phyloP scores from a whole-genome alignment of 1,140 invertebrate genomes.

The Homarus americanus region DNA sequence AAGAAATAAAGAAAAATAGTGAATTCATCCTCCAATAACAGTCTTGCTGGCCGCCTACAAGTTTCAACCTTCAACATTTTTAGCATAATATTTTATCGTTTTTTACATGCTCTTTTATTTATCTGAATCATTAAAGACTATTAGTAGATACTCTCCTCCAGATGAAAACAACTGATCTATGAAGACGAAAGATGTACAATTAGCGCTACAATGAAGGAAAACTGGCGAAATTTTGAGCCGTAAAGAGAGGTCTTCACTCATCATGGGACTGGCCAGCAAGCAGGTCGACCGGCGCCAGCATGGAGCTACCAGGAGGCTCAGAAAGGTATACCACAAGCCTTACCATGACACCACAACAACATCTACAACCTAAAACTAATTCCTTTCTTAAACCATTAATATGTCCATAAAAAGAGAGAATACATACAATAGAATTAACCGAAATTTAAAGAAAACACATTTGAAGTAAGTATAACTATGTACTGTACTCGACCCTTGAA shows the following conservation, averaged over 20 bases:
- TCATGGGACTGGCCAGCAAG: not conserved
- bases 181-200: not conserved
- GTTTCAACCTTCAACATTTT: not conserved
- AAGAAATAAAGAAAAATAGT: not conserved
- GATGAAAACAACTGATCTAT: not conserved
- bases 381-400: too few relatives aligned
- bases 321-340: too few relatives aligned
- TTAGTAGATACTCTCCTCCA: not conserved
- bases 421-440: too few relatives aligned
- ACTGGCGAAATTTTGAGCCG: not conserved
- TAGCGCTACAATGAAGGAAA: not conserved
- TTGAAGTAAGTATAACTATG: too few relatives aligned
- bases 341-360: too few relatives aligned
- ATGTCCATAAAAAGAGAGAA: too few relatives aligned
- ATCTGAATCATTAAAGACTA: not conserved
- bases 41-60: not conserved
- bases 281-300: not conserved
- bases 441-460: too few relatives aligned
- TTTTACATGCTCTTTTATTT: not conserved
- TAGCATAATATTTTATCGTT: not conserved
- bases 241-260: not conserved
- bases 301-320: too few relatives aligned
- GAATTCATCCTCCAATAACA: not conserved
- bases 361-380: too few relatives aligned
- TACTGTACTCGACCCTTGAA: too few relatives aligned